Base-by-base conservation (phyloP, 1,140 invertebrate species). In the Papilio aristodemus region DNA sequence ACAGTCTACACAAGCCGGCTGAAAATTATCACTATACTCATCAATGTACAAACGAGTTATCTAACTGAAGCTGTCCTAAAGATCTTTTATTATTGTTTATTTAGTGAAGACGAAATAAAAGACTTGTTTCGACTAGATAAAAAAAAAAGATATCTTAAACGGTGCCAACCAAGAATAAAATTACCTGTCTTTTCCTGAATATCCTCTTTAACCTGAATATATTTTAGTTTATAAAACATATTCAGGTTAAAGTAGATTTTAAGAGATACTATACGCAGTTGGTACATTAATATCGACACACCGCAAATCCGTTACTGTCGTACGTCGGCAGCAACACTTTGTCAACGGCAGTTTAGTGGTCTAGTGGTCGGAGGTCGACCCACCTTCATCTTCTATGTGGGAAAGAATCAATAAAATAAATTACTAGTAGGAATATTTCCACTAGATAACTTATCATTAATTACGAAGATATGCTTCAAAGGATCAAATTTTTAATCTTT, bases 271-370 rank as follows among this genome's bases (percentile, higher is more conserved):
- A n/a, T n/a, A n/a, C n/a, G n/a, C n/a, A 32, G 27, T 2, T 46
- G 9, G 46, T 50, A 17, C 46, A 50, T 50, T 50, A 50, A 50
- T 50, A 22, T 50, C 8, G 17, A 4, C 8, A 11, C 46, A 50
- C 46, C 17, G 46, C 19, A 50, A 50, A 50, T 13, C 38, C 14
- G 14, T n/a, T n/a, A n/a, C n/a, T n/a, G n/a, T n/a, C n/a, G n/a
- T n/a, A n/a, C n/a, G n/a, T 54, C 46, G 7, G 46, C 11, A 22
- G 19, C 19, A 4, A 54, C 10, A 54, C 17, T 54, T 54, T 54
- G 46, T 54, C 46, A 22, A 25, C 22, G 46, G 19, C 46, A 54
- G 19, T 54, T 22, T 54, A 50, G 43, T 46, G 43, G 43, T 7
- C 43, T 17, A 3, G 19, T 50, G 46, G 46, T 25, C 46, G 14